Conservation (phyloP, 2,888 invertebrate genomes). For the Watsonalla binaria region DNA sequence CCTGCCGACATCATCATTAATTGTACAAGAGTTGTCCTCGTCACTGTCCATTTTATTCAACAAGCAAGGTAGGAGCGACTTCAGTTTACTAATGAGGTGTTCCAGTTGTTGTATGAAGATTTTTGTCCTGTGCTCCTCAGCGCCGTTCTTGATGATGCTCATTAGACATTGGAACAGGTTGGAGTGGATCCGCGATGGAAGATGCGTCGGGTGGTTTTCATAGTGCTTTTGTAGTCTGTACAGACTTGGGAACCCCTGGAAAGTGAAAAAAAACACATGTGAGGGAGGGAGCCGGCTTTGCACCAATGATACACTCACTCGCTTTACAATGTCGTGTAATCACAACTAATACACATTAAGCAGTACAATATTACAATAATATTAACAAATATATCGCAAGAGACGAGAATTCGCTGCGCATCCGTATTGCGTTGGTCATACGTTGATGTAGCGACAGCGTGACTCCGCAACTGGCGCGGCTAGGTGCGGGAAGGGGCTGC, state of each 20-base stretch:
- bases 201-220: slow-evolving; percentile 59
- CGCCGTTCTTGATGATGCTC: slow-evolving; percentile 53
- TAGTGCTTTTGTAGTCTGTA: slow-evolving; percentile 66
- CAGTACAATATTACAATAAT: too few species aligned
- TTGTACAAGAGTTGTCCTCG: slow-evolving; percentile 44
- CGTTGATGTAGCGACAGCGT: too few species aligned
- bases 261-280: slow-evolving; percentile 5
- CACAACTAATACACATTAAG: too few species aligned
- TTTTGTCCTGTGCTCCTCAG: slow-evolving; percentile 47
- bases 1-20: slow-evolving; percentile 64
- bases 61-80: slow-evolving; percentile 56
- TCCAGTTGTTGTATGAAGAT: slow-evolving; percentile 64
- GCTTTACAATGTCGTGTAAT: too few species aligned
- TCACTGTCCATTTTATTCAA: slow-evolving; percentile 38
- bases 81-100: slow-evolving; percentile 54
- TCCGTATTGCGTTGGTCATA: too few species aligned
- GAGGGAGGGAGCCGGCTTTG: too few species aligned
- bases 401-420: too few species aligned
- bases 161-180: slow-evolving; percentile 64
- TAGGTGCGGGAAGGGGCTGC: too few species aligned
- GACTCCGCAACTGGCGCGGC: too few species aligned
- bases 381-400: too few species aligned
- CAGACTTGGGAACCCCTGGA: slow-evolving; percentile 61
- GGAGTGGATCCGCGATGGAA: slow-evolving; percentile 56
- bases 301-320: too few species aligned